A percentile compares a stretch with the other conserved stretches of the same genome.
Conservation (phyloP, 2,113 vertebrate species). For the Andinoacara biseriatus region DNA sequence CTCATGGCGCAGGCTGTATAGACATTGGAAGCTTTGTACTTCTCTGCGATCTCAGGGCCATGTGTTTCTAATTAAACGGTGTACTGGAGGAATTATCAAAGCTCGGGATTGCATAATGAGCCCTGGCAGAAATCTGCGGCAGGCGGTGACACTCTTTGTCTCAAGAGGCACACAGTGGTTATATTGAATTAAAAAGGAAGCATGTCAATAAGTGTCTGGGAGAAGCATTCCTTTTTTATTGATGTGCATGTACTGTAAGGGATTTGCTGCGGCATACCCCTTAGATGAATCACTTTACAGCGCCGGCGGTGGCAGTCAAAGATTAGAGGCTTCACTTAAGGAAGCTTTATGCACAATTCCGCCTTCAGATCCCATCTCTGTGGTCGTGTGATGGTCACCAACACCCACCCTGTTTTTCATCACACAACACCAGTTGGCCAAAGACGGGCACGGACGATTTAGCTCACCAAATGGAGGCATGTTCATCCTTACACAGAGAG, state of each 20-base stretch:
- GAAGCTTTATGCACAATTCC: conserved; percentile 1
- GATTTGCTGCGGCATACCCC: neutral
- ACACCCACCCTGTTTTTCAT: conserved; percentile 58
- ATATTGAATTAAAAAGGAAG: conserved; percentile 55
- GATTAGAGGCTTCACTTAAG: conserved; percentile 28
- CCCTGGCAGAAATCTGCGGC: conserved; percentile 55
- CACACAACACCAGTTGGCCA: conserved; percentile 71
- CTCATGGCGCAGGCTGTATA: conserved; percentile 67
- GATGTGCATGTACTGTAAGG: neutral
- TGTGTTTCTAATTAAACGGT: conserved; percentile 76
- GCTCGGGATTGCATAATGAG: conserved; percentile 74
- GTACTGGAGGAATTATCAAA: conserved; percentile 72
- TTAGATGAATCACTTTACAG: neutral
- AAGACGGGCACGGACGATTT: conserved; percentile 52
- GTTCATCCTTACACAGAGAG: conserved; percentile 44
- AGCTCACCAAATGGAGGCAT: conserved; percentile 75
- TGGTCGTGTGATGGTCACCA: conserved; percentile 43
- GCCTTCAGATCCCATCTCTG: conserved; percentile 33
- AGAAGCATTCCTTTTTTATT: conserved; percentile 4
- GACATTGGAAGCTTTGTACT: conserved; percentile 64
- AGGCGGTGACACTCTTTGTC: conserved; percentile 62
- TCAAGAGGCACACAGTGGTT: conserved; percentile 53
- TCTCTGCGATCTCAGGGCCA: conserved; percentile 66
- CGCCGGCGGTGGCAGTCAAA: neutral
- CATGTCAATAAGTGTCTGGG: conserved; percentile 42